Conservation (phyloP, 2,797 vertebrate species). For the Decapterus maruadsi region DNA sequence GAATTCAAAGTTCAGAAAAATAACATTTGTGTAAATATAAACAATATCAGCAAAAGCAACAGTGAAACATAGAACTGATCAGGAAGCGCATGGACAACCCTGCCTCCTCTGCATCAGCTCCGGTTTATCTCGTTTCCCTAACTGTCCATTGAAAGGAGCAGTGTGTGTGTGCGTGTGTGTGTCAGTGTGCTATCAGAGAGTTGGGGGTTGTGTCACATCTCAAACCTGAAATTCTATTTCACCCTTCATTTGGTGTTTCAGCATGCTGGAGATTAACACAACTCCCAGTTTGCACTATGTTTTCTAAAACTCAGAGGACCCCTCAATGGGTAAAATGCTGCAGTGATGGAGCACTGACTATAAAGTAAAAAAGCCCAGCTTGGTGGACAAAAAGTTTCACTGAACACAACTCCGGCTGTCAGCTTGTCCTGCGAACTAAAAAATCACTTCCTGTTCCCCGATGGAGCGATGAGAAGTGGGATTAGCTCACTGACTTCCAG, state of each 20-base stretch:
- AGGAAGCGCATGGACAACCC: neutral
- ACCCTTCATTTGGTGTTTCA: constrained; percentile 36
- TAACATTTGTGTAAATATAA: neutral
- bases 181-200: neutral
- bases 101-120: constrained; percentile 9
- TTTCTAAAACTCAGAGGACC: constrained; percentile 25
- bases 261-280: constrained; percentile 36
- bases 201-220: constrained; percentile 16
- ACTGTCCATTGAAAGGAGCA: neutral
- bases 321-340: constrained; percentile 23
- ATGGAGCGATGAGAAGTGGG: constrained; percentile 40
- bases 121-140: constrained; percentile 18
- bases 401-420: constrained; percentile 37
- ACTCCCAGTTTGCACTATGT: constrained; percentile 19
- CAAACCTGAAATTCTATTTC: constrained; percentile 48
- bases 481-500: constrained; percentile 44
- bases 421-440: constrained; percentile 42
- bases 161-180: neutral
- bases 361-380: constrained; percentile 9
- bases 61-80: constrained; percentile 18
- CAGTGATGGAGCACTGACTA: constrained; percentile 14
- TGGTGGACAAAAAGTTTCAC: constrained; percentile 39
- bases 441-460: constrained; percentile 28
- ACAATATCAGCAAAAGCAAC: neutral
- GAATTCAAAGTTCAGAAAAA: neutral